Evolutionary conservation across 2,113 vertebrate species (phyloP), one percentile per base, ranked within the genome.

Genomic region (Scatophagus argus): DNA sequence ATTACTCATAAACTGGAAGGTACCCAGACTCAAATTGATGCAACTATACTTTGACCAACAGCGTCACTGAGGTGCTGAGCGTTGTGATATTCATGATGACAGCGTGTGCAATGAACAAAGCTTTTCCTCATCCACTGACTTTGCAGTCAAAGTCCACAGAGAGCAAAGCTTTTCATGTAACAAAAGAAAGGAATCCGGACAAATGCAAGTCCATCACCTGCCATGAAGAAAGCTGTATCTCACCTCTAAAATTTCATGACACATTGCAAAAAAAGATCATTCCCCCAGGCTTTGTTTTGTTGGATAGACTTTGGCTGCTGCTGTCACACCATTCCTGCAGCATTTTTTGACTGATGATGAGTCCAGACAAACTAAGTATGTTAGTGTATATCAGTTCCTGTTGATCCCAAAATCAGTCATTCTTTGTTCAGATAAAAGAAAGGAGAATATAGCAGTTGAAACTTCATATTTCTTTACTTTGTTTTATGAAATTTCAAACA

Each of bases 191-290:
- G 19, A 36, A 60, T 11, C 27, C 16, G 34, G 36, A 55, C 43
- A 74, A 71, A 84, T 75, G 7, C 34, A 62, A 82, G 81, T 81
- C 76, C 68, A 75, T 81, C 70, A 76, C 51, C 77, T 34, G 72
- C 46, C 71, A 81, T 46, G 21, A 80, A 71, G 43, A 49, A 56
- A 78, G 63, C 63, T 49, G 55, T 10, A 71, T 27, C 69, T 78
- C 64, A 66, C 72, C 66, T 80, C 63, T 77, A 74, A 85, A 68
- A 80, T 77, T 60, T 66, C 64, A 36, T 74, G 81, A 82, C 77
- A 84, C 16, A 49, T 46, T 54, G 76, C 79, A 76, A 79, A 70
- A 79, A 70, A 64, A 55, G 41, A 84, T 77, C 49, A 25, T 62
- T 67, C 71, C 77, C 79, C 39, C 21, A 55, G 86, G 87, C 63